These are phyloP conservation scores for Aegotheles bennettii DNA, from an alignment of 2,113 vertebrate genomes.

Conservation along the genomic window DNA sequence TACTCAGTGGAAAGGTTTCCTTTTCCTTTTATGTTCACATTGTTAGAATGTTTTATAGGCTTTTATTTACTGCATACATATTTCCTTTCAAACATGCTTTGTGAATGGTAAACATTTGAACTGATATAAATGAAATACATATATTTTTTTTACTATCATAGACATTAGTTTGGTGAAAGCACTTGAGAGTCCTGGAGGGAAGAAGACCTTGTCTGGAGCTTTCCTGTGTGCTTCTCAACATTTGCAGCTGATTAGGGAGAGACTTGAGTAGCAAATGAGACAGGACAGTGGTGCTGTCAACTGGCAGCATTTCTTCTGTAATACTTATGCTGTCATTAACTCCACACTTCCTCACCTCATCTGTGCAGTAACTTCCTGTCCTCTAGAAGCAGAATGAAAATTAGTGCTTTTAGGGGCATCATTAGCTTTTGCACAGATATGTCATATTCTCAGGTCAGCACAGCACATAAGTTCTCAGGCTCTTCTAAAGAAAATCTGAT, in stretches of 20 bases:
- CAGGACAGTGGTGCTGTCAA: not conserved
- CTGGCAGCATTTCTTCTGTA: not conserved
- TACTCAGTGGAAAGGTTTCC: not conserved
- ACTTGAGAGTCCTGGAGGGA: not conserved
- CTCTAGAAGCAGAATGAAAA: not conserved
- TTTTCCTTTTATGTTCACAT: not conserved
- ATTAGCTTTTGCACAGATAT: not conserved
- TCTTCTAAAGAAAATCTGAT: not conserved
- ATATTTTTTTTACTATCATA: not conserved
- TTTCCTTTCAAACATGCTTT: not conserved
- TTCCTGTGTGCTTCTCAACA: not conserved
- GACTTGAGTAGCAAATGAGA: not conserved
- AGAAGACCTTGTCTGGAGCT: not conserved
- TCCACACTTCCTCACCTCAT: not conserved
- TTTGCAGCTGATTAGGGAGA: not conserved
- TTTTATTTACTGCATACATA: not conserved
- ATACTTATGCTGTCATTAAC: not conserved
- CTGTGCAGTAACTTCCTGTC: not conserved
- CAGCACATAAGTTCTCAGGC: not conserved
- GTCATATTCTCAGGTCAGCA: not conserved
- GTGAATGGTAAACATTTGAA: not conserved
- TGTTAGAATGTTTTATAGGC: not conserved
- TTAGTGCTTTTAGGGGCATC: not conserved
- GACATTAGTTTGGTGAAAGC: not conserved
- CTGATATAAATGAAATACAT: not conserved